Base-by-base conservation (phyloP, 1,140 invertebrate species). In the Zaprionus lachaisei region DNA sequence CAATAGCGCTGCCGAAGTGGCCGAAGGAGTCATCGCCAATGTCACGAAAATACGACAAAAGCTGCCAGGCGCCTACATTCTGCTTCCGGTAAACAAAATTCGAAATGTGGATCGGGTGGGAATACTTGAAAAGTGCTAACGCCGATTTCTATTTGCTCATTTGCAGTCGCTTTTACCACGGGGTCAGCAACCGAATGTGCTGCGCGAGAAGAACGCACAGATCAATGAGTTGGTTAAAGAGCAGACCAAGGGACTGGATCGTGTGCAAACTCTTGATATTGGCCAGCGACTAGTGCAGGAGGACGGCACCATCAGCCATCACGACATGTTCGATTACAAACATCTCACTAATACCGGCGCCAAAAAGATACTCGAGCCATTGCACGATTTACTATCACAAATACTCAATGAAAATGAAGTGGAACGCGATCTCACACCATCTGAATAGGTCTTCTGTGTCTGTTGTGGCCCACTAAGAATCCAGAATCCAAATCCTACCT, bases 261-360 rank as follows among this genome's bases (percentile, higher is more conserved):
- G 93, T 61, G 94, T 96, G 22, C 96, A 96, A 93, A 94, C 96
- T 63, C 94, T 97, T 49, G 93, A 93, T 70, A 96, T 97, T 77
- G 96, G 97, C 85, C 95, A 96, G 83, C 95, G 95, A 26, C 95
- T 97, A 79, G 94, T 98, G 41, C 95, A 96, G 84, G 94, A 94
- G 47, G 96, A 97, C 93, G 97, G 96, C 9, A 95, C 94, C 24
- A 97, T 98, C 65, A 96, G 95, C 91, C 96, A 97, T 90, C 95
- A 96, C 85, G 97, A 98, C 91, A 97, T 98, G 96, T 93, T 93
- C 87, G 98, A 98, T 93, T 98, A 97, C 93, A 94, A 98, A 31
- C 96, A 98, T 91, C 94, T 97, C 37, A 97, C 97, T 3, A 96
- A 96, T 93, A 94, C 95, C 61, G 97, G 97, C 49, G 97, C 97